Evolutionary conservation across 2,113 vertebrate species (phyloP), one percentile per base, ranked within the genome.

Genomic region (Lycaon pictus): DNA sequence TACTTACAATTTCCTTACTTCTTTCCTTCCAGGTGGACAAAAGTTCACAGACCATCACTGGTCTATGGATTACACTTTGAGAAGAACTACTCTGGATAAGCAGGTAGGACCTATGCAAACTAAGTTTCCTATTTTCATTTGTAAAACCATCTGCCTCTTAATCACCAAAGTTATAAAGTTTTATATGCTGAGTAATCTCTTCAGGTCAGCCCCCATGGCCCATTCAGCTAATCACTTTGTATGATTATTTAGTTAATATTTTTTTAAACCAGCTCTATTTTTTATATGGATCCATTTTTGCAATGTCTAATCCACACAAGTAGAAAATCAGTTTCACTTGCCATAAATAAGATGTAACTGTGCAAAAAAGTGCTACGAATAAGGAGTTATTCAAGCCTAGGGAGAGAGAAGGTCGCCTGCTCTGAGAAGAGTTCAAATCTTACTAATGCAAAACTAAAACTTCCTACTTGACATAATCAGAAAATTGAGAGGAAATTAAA

Each of bases 321-420:
- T 22, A 3, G 55, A 94, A 94, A 97, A 72, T 12, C 3, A 55
- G 16, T 81, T 77, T 97, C 82, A 88, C 56, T 93, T 97, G 37
- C 29, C 55, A 81, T 58, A 93, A 95, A 62, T 72, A 80, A 92
- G 81, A 87, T 55, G 19, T 55, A 63, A 29, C 43, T n/a, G 23
- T 63, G 84, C 55, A 48, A 93, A 72, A 4, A 65, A 93, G 56
- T 11, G 25, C 5, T 81, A 67, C 20, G 29, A 94, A 53, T 67
- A 88, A 86, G 58, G 56, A 94, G n/a, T 56, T 96, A 71, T 51
- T 56, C 43, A 56, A 71, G 23, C 56, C 51, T 48, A 86, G 16
- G 29, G 76, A 79, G 27, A 84, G 43, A 69, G 37, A 20, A 4
- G 32, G 27, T 82, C 83, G 43, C 43, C 43, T 37, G 5, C 86